phyloP scores from a whole-genome alignment of 2,113 vertebrate genomes.

The Eudyptes chrysolophus region DNA sequence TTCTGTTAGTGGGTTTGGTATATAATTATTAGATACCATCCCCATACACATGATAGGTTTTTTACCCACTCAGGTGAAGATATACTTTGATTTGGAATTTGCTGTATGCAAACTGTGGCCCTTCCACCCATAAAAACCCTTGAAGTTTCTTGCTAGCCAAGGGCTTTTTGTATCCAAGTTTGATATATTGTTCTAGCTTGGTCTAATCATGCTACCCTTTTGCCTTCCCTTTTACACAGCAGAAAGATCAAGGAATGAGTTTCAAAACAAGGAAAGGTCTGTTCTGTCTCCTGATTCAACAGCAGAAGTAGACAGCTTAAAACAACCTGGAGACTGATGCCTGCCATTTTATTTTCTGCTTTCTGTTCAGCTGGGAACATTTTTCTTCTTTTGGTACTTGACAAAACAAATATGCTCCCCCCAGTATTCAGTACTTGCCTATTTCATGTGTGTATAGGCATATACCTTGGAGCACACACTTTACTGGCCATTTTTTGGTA shows the following conservation, averaged over 20 bases:
- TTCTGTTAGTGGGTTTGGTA: neutral
- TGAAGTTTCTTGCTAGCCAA: neutral
- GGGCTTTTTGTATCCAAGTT: neutral
- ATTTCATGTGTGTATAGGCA: neutral
- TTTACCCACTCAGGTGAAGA: neutral
- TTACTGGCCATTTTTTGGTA: neutral
- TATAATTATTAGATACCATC: neutral
- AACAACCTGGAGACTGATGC: neutral
- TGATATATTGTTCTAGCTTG: neutral
- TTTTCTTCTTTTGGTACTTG: neutral
- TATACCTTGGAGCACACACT: neutral
- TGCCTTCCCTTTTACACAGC: neutral
- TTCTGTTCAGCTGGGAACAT: neutral
- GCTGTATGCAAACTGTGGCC: neutral
- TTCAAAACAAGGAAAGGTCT: neutral
- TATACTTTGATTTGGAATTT: neutral
- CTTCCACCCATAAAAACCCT: neutral
- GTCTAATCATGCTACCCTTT: neutral
- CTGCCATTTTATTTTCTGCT: neutral
- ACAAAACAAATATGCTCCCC: neutral
- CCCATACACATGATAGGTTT: neutral
- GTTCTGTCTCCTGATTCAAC: neutral
- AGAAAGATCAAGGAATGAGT: neutral
- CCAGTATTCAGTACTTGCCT: neutral
- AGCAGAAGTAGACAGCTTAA: neutral